These are phyloP conservation scores for Cyphomyrmex costatus DNA, from an alignment of 1,140 invertebrate species.

Conservation along the genomic window DNA sequence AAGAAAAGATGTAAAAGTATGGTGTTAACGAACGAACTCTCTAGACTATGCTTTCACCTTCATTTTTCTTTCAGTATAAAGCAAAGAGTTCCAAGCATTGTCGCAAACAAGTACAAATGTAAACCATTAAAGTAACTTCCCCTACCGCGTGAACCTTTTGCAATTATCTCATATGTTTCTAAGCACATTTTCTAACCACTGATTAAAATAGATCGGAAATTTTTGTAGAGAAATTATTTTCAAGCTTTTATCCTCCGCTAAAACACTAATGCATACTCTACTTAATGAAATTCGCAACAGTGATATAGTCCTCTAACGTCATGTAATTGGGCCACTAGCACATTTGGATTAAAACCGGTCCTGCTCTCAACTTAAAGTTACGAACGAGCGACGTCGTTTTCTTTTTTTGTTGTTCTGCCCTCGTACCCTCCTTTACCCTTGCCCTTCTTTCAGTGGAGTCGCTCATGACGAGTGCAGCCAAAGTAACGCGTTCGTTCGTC, in stretches of 20 bases:
- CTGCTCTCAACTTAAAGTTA: neutral
- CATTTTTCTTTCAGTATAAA: neutral
- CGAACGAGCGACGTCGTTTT: neutral
- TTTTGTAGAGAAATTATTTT: neutral
- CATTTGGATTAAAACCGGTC: neutral
- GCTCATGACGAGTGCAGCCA: slow-evolving; percentile 28
- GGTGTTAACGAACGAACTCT: slow-evolving; percentile 30
- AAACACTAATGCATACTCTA: slow-evolving; percentile 10
- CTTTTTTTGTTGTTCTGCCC: neutral
- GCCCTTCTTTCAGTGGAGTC: slow-evolving; percentile 14
- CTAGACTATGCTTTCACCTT: slow-evolving; percentile 6
- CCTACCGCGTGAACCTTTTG: neutral
- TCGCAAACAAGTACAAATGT: slow-evolving; percentile 16
- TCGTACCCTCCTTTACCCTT: neutral
- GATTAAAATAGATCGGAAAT: neutral
- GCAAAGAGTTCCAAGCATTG: slow-evolving; percentile 8
- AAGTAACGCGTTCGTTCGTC: slow-evolving; percentile 47
- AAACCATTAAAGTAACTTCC: neutral
- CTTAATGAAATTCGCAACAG: slow-evolving; percentile 22
- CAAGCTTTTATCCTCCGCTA: neutral
- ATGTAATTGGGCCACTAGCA: neutral
- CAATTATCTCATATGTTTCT: slow-evolving; percentile 22
- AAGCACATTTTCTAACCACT: neutral
- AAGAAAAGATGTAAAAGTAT: neutral
- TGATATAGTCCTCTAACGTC: neutral